Evolutionary conservation across 2,888 invertebrate species (phyloP).

Genomic region (Sesamia inferens): DNA sequence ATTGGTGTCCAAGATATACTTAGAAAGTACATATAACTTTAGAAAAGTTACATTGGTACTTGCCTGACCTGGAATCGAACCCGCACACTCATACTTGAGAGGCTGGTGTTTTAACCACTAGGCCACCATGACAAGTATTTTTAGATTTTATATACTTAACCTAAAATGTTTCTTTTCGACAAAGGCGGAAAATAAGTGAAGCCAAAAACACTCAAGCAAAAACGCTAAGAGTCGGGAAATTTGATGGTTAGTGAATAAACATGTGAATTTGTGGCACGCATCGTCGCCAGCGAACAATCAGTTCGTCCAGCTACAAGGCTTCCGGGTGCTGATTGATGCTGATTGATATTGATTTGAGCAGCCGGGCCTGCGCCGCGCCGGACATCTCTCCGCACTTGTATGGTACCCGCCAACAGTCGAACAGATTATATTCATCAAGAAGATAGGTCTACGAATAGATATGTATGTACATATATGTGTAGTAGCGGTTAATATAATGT

Average conservation of each 20-base stretch:
- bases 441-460: slow-evolving; percentile 18
- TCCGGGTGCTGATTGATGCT: slow-evolving; percentile 85
- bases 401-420: slow-evolving; percentile 55
- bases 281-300: slow-evolving; percentile 75
- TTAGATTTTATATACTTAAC: no score
- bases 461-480: neutral
- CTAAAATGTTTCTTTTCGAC: neutral
- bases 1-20: no score
- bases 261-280: slow-evolving; percentile 54
- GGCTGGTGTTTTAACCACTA: no score
- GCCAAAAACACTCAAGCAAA: slow-evolving; percentile 24
- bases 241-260: slow-evolving; percentile 46
- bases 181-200: slow-evolving; percentile 23
- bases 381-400: slow-evolving; percentile 72
- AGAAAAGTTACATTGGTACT: no score
- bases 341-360: slow-evolving; percentile 85
- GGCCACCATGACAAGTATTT: no score
- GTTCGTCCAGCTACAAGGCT: slow-evolving; percentile 80
- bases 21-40: no score
- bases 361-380: slow-evolving; percentile 60
- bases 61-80: no score
- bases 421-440: slow-evolving; percentile 44
- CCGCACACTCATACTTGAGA: no score
- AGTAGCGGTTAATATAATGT: neutral
- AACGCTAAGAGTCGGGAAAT: slow-evolving; percentile 27